Conservation (phyloP, 1,140 invertebrate genomes). For the silkworm (Bombyx mori) region ASM3026992v2 NC_085129.1:20737001-20737500, state of each 20-base stretch:
- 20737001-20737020: too few relatives aligned
- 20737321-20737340: neutral
- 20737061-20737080: too few relatives aligned
- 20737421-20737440: conserved; percentile 43
- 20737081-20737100: too few relatives aligned
- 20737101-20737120: too few relatives aligned
- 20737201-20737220: neutral
- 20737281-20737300: neutral
- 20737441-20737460: conserved; percentile 32
- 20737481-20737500: neutral
- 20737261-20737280: neutral
- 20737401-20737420: conserved; percentile 36
- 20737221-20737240: neutral
- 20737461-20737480: neutral
- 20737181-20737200: too few relatives aligned
- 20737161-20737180: too few relatives aligned
- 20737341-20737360: neutral
- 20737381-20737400: conserved; percentile 45
- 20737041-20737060: too few relatives aligned
- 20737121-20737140: too few relatives aligned
- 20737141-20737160: too few relatives aligned
- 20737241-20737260: neutral
- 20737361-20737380: conserved; percentile 33
- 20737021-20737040: too few relatives aligned
- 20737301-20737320: neutral